These are phyloP conservation scores for Benitochromis conjunctus DNA, from an alignment of 2,113 vertebrate species.

Conservation along the genomic window DNA sequence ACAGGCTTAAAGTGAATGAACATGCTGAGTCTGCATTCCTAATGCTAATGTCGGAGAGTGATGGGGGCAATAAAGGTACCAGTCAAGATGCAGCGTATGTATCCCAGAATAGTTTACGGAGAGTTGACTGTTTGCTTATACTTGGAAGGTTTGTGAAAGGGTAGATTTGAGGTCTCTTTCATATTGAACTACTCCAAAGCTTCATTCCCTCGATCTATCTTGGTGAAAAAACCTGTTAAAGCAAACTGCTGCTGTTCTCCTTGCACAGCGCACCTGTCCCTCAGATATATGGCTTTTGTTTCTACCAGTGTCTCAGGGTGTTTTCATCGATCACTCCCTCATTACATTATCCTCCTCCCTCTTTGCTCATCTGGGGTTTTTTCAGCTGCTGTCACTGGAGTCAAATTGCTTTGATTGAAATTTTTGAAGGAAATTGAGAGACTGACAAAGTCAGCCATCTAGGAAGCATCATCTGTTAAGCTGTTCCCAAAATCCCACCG, in stretches of 20 bases:
- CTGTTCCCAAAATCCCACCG: neutral
- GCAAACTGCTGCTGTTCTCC: neutral
- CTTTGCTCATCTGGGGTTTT: neutral
- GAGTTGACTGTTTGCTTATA: neutral
- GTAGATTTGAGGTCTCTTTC: neutral
- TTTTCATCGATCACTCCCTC: neutral
- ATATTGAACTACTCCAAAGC: neutral
- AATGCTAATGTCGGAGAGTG: neutral
- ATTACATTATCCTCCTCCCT: neutral
- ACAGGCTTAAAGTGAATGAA: neutral
- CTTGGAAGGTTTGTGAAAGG: neutral
- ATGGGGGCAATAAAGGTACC: neutral
- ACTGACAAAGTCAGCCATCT: neutral
- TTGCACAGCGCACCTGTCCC: neutral
- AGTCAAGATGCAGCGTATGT: neutral
- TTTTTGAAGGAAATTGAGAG: constrained; percentile 7
- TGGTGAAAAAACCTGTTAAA: neutral
- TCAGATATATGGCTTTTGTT: neutral
- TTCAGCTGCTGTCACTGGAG: neutral
- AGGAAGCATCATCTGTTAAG: constrained; percentile 27
- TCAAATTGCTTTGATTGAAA: constrained; percentile 26
- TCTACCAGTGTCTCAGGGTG: neutral
- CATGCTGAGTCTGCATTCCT: neutral
- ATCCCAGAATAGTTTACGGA: neutral
- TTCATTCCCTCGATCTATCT: neutral